These are phyloP conservation scores for Rhinopomastus cyanomelas DNA, from an alignment of 2,113 vertebrate genomes.

Conservation along the genomic window DNA sequence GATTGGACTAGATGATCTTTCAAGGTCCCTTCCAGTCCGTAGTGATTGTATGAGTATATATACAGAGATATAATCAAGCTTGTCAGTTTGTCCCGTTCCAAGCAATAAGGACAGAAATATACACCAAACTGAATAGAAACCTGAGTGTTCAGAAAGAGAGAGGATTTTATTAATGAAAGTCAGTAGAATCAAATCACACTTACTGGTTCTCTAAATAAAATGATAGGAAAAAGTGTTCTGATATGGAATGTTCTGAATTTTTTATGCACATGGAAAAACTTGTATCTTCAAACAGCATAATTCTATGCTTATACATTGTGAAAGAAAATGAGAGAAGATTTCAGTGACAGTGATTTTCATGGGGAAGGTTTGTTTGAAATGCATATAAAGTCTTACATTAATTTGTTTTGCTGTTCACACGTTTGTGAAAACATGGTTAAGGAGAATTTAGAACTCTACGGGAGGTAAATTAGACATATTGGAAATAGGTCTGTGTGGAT, in stretches of 20 bases:
- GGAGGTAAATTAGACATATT: neutral
- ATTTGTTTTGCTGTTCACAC: neutral
- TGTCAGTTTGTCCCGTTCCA: neutral
- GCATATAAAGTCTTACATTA: neutral
- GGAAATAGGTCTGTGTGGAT: neutral
- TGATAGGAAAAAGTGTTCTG: neutral
- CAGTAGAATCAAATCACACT: accelerated
- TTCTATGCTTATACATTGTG: neutral
- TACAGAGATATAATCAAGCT: accelerated
- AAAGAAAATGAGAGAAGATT: neutral
- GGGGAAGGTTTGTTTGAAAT: neutral
- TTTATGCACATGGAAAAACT: accelerated
- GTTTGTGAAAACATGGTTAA: neutral
- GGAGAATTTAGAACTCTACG: neutral
- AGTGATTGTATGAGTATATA: too few species aligned
- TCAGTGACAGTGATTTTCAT: neutral
- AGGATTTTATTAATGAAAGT: neutral
- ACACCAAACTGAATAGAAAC: accelerated
- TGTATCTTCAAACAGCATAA: neutral
- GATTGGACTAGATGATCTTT: too few species aligned
- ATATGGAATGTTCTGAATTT: neutral
- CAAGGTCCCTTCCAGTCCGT: too few species aligned
- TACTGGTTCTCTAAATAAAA: neutral
- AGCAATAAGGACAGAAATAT: neutral
- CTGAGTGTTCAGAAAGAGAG: neutral